Base-by-base conservation (phyloP, 2,888 invertebrate species). In the Lysandra coridon region DNA sequence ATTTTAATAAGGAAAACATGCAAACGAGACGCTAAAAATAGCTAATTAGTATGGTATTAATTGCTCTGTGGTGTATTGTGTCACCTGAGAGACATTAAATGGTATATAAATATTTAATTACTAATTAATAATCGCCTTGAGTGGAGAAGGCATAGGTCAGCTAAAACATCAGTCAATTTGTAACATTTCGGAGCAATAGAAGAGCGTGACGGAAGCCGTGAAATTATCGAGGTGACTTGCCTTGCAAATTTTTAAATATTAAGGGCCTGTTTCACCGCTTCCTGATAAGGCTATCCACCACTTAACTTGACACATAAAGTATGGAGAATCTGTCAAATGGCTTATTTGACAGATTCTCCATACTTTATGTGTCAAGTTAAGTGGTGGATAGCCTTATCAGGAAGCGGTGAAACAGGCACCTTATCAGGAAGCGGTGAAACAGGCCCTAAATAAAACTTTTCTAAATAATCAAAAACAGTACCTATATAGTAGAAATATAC, bases 41-140 rank as follows among this genome's bases (percentile, higher is more conserved):
- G 23, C 64, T 64, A 64, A 64, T 64, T 64, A 30, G 64, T 64
- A 62, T 62, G 23, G 64, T 64, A 64, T 64, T 64, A 64, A 64
- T 64, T 64, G 64, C 64, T 64, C 4, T 1, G 64, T 30, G 23
- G 64, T 30, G 23, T 64, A 64, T 64, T 64, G 64, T 64, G 23
- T 23, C 30, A 64, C 64, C 30, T 64, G 30, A 64, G 23, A 64
- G 64, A 64, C 64, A 64, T 64, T 64, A 64, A 64, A 64, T 12
- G 10, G 30, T 23, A 64, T 64, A 10, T 64, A 64, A 64, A 64
- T 64, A 30, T 64, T 30, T 64, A 64, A 64, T 62, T 62, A 62
- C 62, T 62, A 62, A 62, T 64, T 64, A 64, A 64, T 64, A 12
- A 64, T 64, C 23, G 12, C 64, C 64, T 64, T 64, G 64, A 64